Conservation (phyloP, 2,113 vertebrate species). For the Sinocyclocheilus rhinocerous region DNA sequence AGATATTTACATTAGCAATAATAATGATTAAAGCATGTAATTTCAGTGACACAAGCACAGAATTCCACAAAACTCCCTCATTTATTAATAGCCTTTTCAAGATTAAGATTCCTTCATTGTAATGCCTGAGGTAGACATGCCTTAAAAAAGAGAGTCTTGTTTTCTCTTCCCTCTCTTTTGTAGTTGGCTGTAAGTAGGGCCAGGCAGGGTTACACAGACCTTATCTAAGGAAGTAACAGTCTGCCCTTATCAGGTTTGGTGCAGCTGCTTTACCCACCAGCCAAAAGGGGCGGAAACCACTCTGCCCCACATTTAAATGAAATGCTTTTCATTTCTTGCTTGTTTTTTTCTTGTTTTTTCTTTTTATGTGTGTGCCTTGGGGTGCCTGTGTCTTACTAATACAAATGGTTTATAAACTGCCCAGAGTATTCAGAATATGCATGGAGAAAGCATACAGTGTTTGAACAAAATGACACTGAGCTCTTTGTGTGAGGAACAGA, state of each 20-base stretch:
- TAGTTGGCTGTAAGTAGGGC: slow-evolving; percentile 34
- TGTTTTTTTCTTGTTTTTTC: slow-evolving; percentile 39
- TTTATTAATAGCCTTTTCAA: neutral
- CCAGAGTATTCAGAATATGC: neutral
- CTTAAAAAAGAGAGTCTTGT: neutral
- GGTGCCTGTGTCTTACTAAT: neutral
- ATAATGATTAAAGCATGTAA: neutral
- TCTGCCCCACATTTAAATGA: slow-evolving; percentile 20
- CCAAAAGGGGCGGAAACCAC: slow-evolving; percentile 54
- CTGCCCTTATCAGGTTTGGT: slow-evolving; percentile 56
- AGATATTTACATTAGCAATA: neutral
- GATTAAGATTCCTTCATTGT: neutral
- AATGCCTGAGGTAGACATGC: neutral
- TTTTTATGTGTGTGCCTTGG: slow-evolving; percentile 39
- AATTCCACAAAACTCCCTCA: neutral
- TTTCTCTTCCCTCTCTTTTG: neutral
- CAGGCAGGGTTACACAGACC: slow-evolving; percentile 44
- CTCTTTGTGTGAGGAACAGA: neutral
- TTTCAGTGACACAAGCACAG: neutral
- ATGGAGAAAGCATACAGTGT: neutral
- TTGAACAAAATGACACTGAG: slow-evolving; percentile 20
- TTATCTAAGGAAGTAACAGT: slow-evolving; percentile 63
- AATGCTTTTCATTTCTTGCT: slow-evolving; percentile 11
- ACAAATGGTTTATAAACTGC: no score
- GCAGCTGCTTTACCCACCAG: slow-evolving; percentile 59